Base-by-base conservation (phyloP, 2,113 vertebrate genomes). In the Tetraodon nigroviridis region DNA sequence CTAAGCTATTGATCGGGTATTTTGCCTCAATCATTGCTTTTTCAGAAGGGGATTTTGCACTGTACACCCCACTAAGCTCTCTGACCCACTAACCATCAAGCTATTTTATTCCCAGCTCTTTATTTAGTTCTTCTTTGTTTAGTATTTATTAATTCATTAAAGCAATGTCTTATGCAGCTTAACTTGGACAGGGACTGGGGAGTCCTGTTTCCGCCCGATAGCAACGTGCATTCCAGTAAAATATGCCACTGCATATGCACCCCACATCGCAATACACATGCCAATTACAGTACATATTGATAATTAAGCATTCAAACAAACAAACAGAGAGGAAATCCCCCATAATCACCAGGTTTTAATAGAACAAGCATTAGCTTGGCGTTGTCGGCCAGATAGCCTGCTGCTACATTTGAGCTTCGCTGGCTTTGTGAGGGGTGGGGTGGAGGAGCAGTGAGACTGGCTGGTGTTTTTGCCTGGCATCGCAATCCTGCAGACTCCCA, bases 251-350 rank as follows among this genome's bases (percentile, higher is more conserved):
- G 58, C 69, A 83, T 65, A 48, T 55, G 65, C 55, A 14, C 61
- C 81, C 60, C 11, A 76, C 73, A 77, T 81, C 52, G 70, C 75
- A 76, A 71, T 55, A 65, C 81, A 84, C 72, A 78, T 60, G 82
- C 67, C 82, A 84, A 78, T 84, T 85, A 84, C 8, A 37, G 32
- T 37, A 37, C 81, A 85, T 78, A 78, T 83, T 81, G 82, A 83
- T 85, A 86, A 88, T 85, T 84, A 86, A 79, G 82, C 71, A 85
- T 83, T 81, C 72, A 78, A 81, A 87, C 81, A 86, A 82, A 84
- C 81, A 89, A 85, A 83, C 84, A 80, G 69, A 81, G 69, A 81
- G 75, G 78, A 76, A 85, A 87, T 84, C 76, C 73, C 69, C 70
- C 76, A 27, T 86, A 87, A 87, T 88, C 85, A 75, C 79, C 55